These are phyloP conservation scores for Prionailurus bengalensis DNA, from an alignment of 2,113 vertebrate genomes.

Conservation along the genomic window DNA sequence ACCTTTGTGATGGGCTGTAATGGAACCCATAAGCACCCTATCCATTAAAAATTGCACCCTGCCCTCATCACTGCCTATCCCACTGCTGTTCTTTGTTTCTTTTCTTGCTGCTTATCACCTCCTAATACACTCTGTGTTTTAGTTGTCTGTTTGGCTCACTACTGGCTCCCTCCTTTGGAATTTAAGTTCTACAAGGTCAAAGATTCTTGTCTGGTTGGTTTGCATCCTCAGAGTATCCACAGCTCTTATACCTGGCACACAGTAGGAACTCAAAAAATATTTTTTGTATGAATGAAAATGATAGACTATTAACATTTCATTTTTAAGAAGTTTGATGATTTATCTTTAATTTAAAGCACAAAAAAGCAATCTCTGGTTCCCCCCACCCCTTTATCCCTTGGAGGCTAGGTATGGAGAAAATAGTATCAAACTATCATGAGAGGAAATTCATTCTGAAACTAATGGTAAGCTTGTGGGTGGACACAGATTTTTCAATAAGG, in stretches of 20 bases:
- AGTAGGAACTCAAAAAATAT: neutral
- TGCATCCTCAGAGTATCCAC: neutral
- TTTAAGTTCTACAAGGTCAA: neutral
- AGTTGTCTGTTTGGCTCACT: neutral
- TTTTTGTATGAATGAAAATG: neutral
- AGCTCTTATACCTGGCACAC: neutral
- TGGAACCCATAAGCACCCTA: neutral
- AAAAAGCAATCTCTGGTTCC: neutral
- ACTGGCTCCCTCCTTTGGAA: neutral
- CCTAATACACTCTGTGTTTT: neutral
- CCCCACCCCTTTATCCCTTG: neutral
- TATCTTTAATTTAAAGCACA: neutral
- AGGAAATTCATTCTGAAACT: conserved; percentile 43
- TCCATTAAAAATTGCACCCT: neutral
- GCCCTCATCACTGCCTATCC: too few species aligned
- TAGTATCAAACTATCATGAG: neutral
- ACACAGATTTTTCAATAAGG: neutral
- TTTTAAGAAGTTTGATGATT: neutral
- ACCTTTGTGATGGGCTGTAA: neutral
- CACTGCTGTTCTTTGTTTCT: neutral
- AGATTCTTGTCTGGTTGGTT: neutral
- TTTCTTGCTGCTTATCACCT: neutral
- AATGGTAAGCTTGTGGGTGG: neutral
- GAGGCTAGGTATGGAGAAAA: neutral
- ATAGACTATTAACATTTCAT: neutral